Conservation (phyloP, 1,140 invertebrate species). For the Dicyema japonicum region DNA sequence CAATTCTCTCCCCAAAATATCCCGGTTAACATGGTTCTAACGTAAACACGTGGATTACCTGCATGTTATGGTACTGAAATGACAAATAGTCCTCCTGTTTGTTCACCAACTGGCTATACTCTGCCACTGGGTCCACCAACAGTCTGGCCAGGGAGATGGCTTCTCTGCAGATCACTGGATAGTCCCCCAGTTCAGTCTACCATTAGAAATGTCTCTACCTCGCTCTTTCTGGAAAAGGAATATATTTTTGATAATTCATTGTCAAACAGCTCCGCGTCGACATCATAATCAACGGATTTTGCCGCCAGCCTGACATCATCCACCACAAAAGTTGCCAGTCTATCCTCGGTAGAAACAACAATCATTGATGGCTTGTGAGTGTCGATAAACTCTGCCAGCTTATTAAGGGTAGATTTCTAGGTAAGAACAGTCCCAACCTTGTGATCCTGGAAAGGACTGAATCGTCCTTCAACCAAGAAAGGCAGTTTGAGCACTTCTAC, state of each 20-base stretch:
- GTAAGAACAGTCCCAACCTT: conserved; percentile 6
- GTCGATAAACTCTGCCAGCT: conserved; percentile 46
- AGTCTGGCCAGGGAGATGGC: conserved; percentile 59
- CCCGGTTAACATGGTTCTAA: conserved; percentile 43
- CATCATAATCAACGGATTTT: conserved; percentile 32
- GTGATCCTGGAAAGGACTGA: conserved; percentile 5
- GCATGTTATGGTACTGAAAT: conserved; percentile 53
- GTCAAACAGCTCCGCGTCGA: conserved; percentile 66
- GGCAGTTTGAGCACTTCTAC: conserved; percentile 53
- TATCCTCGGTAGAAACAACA: conserved; percentile 50
- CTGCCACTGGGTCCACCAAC: conserved; percentile 69
- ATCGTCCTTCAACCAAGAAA: conserved; percentile 38
- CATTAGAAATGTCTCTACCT: conserved; percentile 17
- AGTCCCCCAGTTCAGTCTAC: conserved; percentile 49
- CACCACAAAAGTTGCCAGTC: conserved; percentile 46
- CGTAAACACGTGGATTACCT: conserved; percentile 14
- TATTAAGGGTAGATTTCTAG: conserved; percentile 40
- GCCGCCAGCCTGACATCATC: conserved; percentile 46
- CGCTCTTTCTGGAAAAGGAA: conserved; percentile 51
- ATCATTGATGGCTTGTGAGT: conserved; percentile 71
- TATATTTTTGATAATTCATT: conserved; percentile 56
- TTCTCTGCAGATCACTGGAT: conserved; percentile 48
- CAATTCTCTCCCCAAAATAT: conserved; percentile 46
- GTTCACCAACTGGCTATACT: conserved; percentile 73
- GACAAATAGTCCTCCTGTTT: conserved; percentile 74